Conservation (phyloP, 2,113 vertebrate species). For the Festucalex cinctus region DNA sequence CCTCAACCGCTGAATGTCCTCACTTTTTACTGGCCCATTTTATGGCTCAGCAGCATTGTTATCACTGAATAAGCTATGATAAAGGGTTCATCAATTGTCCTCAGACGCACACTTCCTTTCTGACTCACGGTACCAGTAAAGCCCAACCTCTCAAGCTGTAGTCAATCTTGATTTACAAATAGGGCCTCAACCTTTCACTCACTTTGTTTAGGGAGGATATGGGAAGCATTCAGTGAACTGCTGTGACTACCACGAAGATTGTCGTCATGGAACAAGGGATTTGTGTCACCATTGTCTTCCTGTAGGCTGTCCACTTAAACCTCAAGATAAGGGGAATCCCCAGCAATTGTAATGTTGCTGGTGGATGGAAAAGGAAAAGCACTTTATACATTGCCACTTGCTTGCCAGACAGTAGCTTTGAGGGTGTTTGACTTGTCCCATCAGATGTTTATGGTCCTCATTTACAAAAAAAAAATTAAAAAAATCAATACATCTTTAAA, state of each 20-base stretch:
- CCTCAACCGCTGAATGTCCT: conserved; percentile 26
- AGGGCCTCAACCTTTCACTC: conserved; percentile 47
- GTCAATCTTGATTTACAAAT: conserved; percentile 46
- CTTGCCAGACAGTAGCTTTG: conserved; percentile 33
- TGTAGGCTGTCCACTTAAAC: conserved; percentile 37
- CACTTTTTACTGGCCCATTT: conserved; percentile 26
- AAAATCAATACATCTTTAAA: too few relatives aligned
- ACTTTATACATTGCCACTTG: conserved; percentile 23
- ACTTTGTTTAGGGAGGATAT: conserved; percentile 60
- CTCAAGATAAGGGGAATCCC: conserved; percentile 57
- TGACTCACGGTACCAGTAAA: conserved; percentile 39
- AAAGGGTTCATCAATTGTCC: conserved; percentile 38
- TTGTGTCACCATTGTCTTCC: conserved; percentile 61
- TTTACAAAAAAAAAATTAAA: neutral
- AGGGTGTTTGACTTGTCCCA: neutral
- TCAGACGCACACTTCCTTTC: conserved; percentile 36
- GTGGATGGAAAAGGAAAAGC: conserved; percentile 41
- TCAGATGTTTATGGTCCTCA: neutral
- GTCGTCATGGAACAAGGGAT: conserved; percentile 64
- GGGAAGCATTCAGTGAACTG: conserved; percentile 49
- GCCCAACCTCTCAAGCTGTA: conserved; percentile 29
- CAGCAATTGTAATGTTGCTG: conserved; percentile 29
- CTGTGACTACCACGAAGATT: conserved; percentile 42
- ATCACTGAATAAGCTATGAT: conserved; percentile 44
- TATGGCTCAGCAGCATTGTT: conserved; percentile 27